phyloP scores from a whole-genome alignment of 2,113 vertebrate species.

The Trogon melanurus region DNA sequence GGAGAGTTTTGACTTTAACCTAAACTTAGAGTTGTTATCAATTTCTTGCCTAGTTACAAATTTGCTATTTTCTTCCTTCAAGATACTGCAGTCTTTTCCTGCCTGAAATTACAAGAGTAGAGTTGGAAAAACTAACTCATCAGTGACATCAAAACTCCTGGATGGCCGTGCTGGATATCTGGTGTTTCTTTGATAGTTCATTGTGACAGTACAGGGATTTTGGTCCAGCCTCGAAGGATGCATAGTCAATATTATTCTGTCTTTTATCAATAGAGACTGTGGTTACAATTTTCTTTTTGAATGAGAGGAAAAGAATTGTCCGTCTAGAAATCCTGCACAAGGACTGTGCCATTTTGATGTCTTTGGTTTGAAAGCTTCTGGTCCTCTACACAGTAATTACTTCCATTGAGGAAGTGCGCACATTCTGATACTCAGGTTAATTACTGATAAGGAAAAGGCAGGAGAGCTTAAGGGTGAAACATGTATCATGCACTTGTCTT shows the following conservation, averaged over 20 bases:
- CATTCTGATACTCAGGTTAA: constrained; percentile 25
- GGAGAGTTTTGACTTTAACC: neutral
- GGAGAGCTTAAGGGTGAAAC: neutral
- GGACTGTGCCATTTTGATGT: neutral
- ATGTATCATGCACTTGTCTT: neutral
- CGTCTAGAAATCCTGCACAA: neutral
- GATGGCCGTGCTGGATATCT: neutral
- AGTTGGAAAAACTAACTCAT: neutral
- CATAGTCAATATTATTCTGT: neutral
- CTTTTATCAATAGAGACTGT: neutral
- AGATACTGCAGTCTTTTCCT: neutral
- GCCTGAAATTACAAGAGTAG: neutral
- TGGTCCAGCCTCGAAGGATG: neutral
- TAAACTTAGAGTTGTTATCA: neutral
- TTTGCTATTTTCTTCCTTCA: neutral
- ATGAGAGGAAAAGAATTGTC: neutral
- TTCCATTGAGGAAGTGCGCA: neutral
- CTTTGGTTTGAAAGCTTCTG: constrained; percentile 37
- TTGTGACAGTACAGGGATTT: neutral
- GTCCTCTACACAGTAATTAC: neutral
- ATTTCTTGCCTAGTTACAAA: neutral
- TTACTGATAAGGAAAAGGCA: constrained; percentile 27
- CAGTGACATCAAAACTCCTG: neutral
- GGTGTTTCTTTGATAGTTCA: neutral
- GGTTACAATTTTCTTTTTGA: neutral